phyloP scores from a whole-genome alignment of 1,140 invertebrate species.

The Cyrtorhinus lividipennis region DNA sequence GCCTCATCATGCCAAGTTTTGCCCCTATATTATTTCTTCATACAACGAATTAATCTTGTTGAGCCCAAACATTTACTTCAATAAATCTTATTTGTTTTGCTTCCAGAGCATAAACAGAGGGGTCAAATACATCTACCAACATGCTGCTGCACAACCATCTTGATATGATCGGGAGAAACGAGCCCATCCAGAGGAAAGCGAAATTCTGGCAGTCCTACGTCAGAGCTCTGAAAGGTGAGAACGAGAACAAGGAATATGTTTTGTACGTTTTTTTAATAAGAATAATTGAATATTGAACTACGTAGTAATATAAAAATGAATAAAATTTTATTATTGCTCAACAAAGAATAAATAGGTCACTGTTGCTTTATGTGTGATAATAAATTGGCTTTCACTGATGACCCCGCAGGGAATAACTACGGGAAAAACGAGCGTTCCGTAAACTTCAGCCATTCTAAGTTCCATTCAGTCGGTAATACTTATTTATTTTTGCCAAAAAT shows the following conservation, averaged over 20 bases:
- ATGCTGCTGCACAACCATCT: slow-evolving; percentile 79
- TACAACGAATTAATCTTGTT: too few species aligned
- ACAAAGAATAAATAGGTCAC: not conserved
- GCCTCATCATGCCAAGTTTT: too few species aligned
- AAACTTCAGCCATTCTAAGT: slow-evolving; percentile 5
- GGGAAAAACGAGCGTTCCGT: not conserved
- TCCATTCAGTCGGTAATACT: slow-evolving; percentile 9
- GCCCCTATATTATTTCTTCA: too few species aligned
- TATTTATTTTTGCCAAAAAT: too few species aligned
- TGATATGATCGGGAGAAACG: slow-evolving; percentile 82
- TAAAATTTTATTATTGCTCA: not conserved
- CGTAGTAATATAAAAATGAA: slow-evolving; percentile 6
- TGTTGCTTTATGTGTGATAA: too few species aligned
- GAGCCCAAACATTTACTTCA: too few species aligned
- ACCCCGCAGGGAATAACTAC: slow-evolving; percentile 9
- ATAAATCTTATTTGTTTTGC: too few species aligned
- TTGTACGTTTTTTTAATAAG: slow-evolving; percentile 23
- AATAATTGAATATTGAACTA: too few species aligned
- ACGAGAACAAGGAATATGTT: too few species aligned
- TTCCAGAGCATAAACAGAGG: slow-evolving; percentile 9
- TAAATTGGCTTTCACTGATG: too few species aligned
- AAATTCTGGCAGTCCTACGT: slow-evolving; percentile 86
- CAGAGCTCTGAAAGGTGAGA: slow-evolving; percentile 77
- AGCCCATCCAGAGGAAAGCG: slow-evolving; percentile 77
- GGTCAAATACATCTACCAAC: slow-evolving; percentile 2